Base-by-base conservation (phyloP, 92 coral and sea anemone genomes). In the Bergia sp. region DNA sequence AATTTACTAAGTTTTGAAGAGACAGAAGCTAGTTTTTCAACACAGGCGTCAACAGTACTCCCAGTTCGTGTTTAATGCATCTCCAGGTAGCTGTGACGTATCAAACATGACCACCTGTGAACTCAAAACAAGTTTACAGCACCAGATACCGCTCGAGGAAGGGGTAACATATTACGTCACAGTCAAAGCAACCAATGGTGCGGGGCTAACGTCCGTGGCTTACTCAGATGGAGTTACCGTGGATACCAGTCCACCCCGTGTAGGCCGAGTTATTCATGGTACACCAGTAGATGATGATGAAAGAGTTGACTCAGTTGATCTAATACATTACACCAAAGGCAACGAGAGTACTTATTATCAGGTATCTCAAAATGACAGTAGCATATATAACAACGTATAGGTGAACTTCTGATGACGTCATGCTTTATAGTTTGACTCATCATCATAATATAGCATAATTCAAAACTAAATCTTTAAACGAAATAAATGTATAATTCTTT, bases 141-240 rank as follows among this genome's bases (percentile, higher is more conserved):
- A 89, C 82, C 20, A 79, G 7, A 71, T 88, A 2, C 47, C 42
- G 11, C 91, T 92, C 5, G 82, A 86, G 85, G 93, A 93, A 65
- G 94, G 94, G 41, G 86, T 65, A 29, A 91, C 83, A 44, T 96
- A 94, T 90, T 96, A 88, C 86, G 86, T 94, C 65, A 91, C 96
- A 1, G 86, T 96, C 65, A 88, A 76, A 45, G 97, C 96, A 10
- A 90, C 84, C 36, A 96, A 96, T 82, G 95, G 97, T 6, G 98
- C 98, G 50, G 98, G 98, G 39, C 77, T 91, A 23, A 86, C 80
- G 20, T 61, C 75, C 5, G 40, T 76, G 7, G 64, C 86, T 64
- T 92, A 82, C 69, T 96, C 98, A 18, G 97, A 96, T 79, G 97
- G 98, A 20, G 90, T 96, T 7, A 89, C 91, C 37, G 81, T 94